A percentile compares a stretch with the other conserved stretches of the same genome.
Evolutionary conservation across 2,797 vertebrate species (phyloP).

Genomic region (Telmatherina bonti): DNA sequence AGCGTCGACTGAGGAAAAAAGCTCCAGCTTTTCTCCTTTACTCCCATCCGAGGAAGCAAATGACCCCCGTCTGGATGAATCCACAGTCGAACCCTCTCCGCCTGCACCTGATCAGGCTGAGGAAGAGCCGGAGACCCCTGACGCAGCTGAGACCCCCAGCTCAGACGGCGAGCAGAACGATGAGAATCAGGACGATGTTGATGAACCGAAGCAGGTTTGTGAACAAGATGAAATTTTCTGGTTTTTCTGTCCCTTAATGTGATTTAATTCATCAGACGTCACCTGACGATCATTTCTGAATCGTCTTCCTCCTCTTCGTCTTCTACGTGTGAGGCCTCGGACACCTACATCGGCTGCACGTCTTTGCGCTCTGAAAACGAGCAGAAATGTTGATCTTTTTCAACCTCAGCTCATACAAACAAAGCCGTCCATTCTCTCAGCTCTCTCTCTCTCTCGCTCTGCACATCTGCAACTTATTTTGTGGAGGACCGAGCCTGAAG

Average conservation of each 20-base stretch:
- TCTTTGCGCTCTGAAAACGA: background rate
- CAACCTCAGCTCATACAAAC: slow-evolving; percentile 12
- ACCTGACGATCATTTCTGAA: too few species aligned
- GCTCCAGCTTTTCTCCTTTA: slow-evolving; percentile 10
- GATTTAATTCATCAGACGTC: too few species aligned
- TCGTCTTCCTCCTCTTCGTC: background rate
- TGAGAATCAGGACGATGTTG: background rate
- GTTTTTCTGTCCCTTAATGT: too few species aligned
- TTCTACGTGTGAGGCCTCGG: background rate
- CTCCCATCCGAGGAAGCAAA: slow-evolving; percentile 13
- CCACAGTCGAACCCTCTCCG: background rate
- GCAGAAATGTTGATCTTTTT: slow-evolving; percentile 19
- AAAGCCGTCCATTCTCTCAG: background rate
- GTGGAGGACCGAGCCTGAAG: background rate
- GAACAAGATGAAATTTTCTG: background rate
- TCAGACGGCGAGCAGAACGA: background rate
- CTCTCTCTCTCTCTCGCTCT: too few species aligned
- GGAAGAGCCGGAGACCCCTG: slow-evolving; percentile 15
- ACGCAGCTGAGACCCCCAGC: background rate
- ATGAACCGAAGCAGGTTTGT: slow-evolving; percentile 55
- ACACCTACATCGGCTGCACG: background rate
- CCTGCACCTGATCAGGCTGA: slow-evolving; percentile 14
- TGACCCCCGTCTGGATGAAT: background rate
- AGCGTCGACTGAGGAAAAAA: slow-evolving; percentile 5
- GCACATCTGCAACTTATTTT: slow-evolving; percentile 57